These are phyloP conservation scores for Zelostemma sp. DNA, from an alignment of 1,140 invertebrate genomes.

Conservation along the genomic window DNA sequence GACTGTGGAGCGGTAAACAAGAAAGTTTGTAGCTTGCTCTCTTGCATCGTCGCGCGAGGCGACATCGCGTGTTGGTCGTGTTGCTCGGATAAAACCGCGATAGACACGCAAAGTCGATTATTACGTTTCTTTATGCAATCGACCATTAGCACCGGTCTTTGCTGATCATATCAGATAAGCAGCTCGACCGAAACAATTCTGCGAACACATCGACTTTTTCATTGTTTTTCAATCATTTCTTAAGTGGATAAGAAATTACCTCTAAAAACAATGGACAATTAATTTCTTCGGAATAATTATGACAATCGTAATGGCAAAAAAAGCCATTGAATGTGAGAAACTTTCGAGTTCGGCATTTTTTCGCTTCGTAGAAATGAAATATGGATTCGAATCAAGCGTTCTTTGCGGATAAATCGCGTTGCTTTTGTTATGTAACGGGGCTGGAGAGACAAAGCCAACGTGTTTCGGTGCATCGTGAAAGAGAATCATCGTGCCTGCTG, in stretches of 20 bases:
- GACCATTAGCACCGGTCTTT: slow-evolving; percentile 33
- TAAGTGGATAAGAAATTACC: not conserved
- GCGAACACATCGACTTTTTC: not conserved
- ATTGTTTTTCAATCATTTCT: not conserved
- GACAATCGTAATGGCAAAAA: not conserved
- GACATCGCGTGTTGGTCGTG: slow-evolving; percentile 40
- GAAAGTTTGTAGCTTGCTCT: slow-evolving; percentile 31
- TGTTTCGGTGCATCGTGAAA: not conserved
- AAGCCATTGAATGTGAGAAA: not conserved
- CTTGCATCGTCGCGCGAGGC: slow-evolving; percentile 20
- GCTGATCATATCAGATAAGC: slow-evolving; percentile 24
- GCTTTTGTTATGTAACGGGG: not conserved
- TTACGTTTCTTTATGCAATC: slow-evolving; percentile 43
- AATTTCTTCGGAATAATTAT: not conserved
- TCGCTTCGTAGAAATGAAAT: not conserved
- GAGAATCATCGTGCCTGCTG: not conserved
- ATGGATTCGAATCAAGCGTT: not conserved
- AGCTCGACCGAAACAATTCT: not conserved
- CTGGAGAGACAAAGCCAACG: not conserved
- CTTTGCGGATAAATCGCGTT: not conserved
- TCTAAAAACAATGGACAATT: slow-evolving; percentile 2
- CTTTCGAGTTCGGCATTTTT: not conserved
- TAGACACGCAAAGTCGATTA: slow-evolving; percentile 45
- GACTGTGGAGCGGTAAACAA: slow-evolving; percentile 43
- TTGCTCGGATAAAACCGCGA: slow-evolving; percentile 29